Evolutionary conservation across 2,113 vertebrate species (phyloP), one percentile per base, ranked within the genome.

Genomic region (Cichladusa arquata): DNA sequence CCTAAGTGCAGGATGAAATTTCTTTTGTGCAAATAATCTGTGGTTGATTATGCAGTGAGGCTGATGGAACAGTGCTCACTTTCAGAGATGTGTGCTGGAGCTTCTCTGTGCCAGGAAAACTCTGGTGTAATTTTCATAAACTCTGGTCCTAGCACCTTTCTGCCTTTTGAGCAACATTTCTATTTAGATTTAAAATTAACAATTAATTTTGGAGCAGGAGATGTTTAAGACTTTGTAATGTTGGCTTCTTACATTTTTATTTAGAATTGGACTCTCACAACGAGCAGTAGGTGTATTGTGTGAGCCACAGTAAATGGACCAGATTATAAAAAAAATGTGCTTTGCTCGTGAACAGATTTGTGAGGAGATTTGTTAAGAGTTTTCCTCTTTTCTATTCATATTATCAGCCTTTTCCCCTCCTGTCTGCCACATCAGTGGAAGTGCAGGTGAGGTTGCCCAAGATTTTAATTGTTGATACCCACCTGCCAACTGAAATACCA

Each of bases 401-500:
- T 11, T 29, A 6, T 31, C 48, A 47, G 12, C 10, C 10, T 81
- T 86, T 85, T 4, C 12, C 14, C 14, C 3, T 1, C 20, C 33
- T 40, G 5, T 9, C 19, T 81, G 40, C 20, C 14, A 2, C 2
- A 0, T 16, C 3, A 57, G 22, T 4, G 44, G 5, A 90, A 26
- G 5, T 69, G 24, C 19, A 51, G 10, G 13, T 42, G 62, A 47
- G 38, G 26, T 50, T 48, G 17, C 14, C 28, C 2, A 2, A 54
- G 26, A 28, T 77, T 31, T 70, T 61, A 18, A 14, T 25, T 57
- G 12, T 31, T 38, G 40, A 9, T 22, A 28, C 20, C 8, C 8
- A 11, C 4, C 45, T 86, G 53, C 10, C 29, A 26, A 33, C 18
- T 60, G 64, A 60, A 91, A 61, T 13, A 50, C 4, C 0, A 1